These are phyloP conservation scores for Corythornis madagascariensis DNA, from an alignment of 2,113 vertebrate genomes.

Conservation along the genomic window DNA sequence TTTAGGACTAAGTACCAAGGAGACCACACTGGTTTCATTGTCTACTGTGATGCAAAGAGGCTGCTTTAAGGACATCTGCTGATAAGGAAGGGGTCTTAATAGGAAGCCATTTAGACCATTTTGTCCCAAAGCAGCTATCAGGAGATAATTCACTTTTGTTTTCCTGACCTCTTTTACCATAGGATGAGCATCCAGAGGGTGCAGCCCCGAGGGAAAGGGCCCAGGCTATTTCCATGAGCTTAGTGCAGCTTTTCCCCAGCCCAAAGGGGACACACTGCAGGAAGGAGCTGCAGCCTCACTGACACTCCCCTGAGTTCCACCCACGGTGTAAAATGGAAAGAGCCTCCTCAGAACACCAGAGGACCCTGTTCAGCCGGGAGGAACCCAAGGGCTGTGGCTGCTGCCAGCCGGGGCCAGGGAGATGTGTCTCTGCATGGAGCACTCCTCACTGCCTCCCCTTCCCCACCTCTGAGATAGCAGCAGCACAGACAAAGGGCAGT, in stretches of 20 bases:
- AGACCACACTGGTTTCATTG: background rate
- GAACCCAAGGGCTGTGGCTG: background rate
- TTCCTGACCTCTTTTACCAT: background rate
- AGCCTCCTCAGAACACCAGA: background rate
- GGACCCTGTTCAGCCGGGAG: background rate
- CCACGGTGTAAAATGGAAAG: background rate
- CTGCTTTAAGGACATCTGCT: background rate
- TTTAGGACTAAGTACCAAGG: background rate
- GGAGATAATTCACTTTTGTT: background rate
- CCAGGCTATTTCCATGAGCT: background rate
- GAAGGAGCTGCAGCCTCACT: background rate
- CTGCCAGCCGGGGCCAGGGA: background rate
- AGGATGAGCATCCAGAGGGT: background rate
- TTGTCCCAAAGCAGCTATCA: background rate
- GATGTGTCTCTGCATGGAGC: background rate
- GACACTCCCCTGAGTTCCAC: background rate
- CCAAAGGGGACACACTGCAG: accelerated
- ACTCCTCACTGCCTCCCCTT: background rate
- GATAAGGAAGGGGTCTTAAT: background rate
- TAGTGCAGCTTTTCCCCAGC: background rate
- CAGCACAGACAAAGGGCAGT: background rate
- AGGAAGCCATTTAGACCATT: background rate
- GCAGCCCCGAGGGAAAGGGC: background rate
- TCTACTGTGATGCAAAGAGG: background rate
- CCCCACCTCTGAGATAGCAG: background rate